These are phyloP conservation scores for Aplocera efformata DNA, from an alignment of 2,888 invertebrate species.

Conservation along the genomic window DNA sequence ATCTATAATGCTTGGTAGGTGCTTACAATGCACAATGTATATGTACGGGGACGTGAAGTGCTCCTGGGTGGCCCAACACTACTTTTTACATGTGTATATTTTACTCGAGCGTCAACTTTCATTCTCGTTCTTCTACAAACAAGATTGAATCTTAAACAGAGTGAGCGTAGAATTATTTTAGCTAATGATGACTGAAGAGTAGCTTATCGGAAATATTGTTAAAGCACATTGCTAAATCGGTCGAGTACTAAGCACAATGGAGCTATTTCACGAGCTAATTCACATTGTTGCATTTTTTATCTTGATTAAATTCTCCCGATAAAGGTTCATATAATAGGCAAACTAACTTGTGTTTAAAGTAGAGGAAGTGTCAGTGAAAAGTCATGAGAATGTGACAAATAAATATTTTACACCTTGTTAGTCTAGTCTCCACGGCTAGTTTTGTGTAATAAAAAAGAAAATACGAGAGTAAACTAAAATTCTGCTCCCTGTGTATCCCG, in stretches of 20 bases:
- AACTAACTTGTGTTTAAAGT: too few species aligned
- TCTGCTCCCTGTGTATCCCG: too few species aligned
- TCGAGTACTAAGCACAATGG: slow-evolving; percentile 67
- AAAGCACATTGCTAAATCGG: slow-evolving; percentile 63
- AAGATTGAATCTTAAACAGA: slow-evolving; percentile 55
- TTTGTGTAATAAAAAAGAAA: too few species aligned
- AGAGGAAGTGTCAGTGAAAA: too few species aligned
- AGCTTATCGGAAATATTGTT: slow-evolving; percentile 61
- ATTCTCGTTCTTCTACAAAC: slow-evolving; percentile 43
- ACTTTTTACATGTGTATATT: slow-evolving; percentile 65
- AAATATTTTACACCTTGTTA: too few species aligned
- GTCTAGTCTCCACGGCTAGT: too few species aligned
- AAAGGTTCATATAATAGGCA: not conserved
- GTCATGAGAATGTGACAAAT: too few species aligned
- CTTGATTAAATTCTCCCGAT: slow-evolving; percentile 25
- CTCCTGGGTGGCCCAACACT: slow-evolving; percentile 69
- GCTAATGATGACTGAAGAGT: slow-evolving; percentile 39
- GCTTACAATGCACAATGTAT: not conserved
- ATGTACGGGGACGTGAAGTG: slow-evolving; percentile 18
- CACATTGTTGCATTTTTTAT: slow-evolving; percentile 54
- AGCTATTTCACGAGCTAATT: slow-evolving; percentile 72
- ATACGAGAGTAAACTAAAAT: too few species aligned
- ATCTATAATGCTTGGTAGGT: not conserved
- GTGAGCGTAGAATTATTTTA: slow-evolving; percentile 41
- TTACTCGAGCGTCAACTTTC: slow-evolving; percentile 62